Conservation (phyloP, 2,113 vertebrate genomes). For the Sebastes schlegelii region DNA sequence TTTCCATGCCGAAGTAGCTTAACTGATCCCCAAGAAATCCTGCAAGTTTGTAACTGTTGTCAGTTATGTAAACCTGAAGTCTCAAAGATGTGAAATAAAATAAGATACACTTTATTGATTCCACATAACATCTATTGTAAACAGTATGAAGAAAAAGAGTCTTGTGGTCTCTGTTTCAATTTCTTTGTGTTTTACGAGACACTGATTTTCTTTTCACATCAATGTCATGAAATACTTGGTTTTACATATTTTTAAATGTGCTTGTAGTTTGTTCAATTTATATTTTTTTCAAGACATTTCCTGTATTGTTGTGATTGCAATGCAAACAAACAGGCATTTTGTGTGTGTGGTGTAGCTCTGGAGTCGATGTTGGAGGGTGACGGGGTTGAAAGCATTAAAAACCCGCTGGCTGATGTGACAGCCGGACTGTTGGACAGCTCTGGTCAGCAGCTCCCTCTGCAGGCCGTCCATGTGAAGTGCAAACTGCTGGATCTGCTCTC, state of each 20-base stretch:
- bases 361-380: neutral
- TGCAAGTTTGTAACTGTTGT: no score
- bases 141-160: no score
- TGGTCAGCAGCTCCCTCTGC: constrained; percentile 84
- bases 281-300: no score
- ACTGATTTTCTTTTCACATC: no score
- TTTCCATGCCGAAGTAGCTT: no score
- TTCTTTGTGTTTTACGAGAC: neutral
- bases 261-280: no score
- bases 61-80: no score
- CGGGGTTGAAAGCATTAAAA: constrained; percentile 45
- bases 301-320: neutral
- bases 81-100: neutral
- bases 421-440: constrained; percentile 83
- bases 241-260: no score
- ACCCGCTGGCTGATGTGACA: constrained; percentile 67
- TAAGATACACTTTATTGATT: neutral
- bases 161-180: neutral
- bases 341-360: constrained; percentile 2
- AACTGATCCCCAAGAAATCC: no score
- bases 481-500: constrained; percentile 88
- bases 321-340: neutral
- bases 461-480: constrained; percentile 86
- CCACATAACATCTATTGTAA: neutral
- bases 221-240: no score